These are phyloP conservation scores for Troides aeacus DNA, from an alignment of 2,888 invertebrate genomes.

Conservation along the genomic window DNA sequence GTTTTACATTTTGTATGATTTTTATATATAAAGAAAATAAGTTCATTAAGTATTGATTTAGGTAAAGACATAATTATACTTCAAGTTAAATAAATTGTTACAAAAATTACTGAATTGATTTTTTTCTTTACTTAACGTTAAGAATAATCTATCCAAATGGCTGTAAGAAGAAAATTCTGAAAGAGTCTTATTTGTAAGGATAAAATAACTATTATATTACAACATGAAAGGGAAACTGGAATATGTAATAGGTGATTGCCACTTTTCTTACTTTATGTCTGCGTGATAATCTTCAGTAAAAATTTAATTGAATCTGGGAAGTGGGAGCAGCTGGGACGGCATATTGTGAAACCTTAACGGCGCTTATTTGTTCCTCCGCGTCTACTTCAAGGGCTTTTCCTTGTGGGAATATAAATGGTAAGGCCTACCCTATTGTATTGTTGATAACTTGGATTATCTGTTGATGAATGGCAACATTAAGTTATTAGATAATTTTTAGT, in stretches of 20 bases:
- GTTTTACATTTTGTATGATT: too few relatives aligned
- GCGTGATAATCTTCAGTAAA: slow-evolving; percentile 80
- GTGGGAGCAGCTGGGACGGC: slow-evolving; percentile 66
- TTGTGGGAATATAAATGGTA: slow-evolving; percentile 19
- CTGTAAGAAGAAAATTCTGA: too few relatives aligned
- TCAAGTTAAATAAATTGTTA: too few relatives aligned
- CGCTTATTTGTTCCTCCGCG: slow-evolving; percentile 34
- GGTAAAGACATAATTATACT: too few relatives aligned
- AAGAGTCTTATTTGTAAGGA: background rate
- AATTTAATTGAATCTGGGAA: slow-evolving; percentile 78
- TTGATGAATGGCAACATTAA: slow-evolving; percentile 2
- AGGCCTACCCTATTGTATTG: slow-evolving; percentile 8
- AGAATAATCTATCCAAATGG: too few relatives aligned
- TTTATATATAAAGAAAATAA: too few relatives aligned
- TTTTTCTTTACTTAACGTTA: too few relatives aligned
- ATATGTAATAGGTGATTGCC: slow-evolving; percentile 40
- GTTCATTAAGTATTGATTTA: too few relatives aligned
- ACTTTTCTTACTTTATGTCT: slow-evolving; percentile 51
- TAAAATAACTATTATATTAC: slow-evolving; percentile 3
- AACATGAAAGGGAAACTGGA: slow-evolving; percentile 7
- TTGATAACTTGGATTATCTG: slow-evolving; percentile 16
- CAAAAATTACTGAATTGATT: too few relatives aligned
- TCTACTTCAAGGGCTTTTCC: slow-evolving; percentile 39
- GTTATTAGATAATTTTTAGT: background rate
- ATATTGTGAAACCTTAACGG: slow-evolving; percentile 54